These are phyloP conservation scores for Arge pagana DNA, from an alignment of 2,888 invertebrate genomes.

Conservation along the genomic window DNA sequence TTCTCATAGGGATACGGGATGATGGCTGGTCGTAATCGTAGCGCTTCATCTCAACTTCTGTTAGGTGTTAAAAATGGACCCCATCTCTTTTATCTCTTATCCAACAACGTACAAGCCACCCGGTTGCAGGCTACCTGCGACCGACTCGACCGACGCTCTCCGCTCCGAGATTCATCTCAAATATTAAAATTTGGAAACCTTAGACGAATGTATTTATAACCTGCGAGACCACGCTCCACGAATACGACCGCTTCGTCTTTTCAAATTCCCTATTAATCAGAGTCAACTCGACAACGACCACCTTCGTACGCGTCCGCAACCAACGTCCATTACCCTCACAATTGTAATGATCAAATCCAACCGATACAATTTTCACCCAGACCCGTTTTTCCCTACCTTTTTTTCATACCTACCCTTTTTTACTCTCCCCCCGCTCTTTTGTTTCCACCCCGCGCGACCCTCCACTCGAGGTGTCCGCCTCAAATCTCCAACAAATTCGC, in stretches of 20 bases:
- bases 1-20: conserved; percentile 50
- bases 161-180: conserved; percentile 34
- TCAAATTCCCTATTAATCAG: conserved; percentile 11
- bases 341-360: too few species aligned
- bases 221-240: neutral
- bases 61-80: conserved; percentile 52
- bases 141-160: too few species aligned
- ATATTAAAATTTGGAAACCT: conserved; percentile 46
- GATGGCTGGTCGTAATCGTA: conserved; percentile 41
- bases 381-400: too few species aligned
- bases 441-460: too few species aligned
- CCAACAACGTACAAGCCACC: conserved; percentile 18
- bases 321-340: neutral
- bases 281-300: conserved; percentile 3
- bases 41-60: conserved; percentile 50
- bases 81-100: conserved; percentile 44
- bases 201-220: conserved; percentile 17
- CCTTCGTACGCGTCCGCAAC: neutral
- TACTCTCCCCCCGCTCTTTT: too few species aligned
- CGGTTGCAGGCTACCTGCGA: conserved; percentile 12
- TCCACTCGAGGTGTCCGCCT: too few species aligned
- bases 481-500: too few species aligned
- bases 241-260: neutral
- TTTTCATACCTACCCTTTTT: conserved; percentile 35
- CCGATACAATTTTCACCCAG: too few species aligned